Conservation (phyloP, 1,140 invertebrate genomes). For the Drosophila kikkawai region DNA sequence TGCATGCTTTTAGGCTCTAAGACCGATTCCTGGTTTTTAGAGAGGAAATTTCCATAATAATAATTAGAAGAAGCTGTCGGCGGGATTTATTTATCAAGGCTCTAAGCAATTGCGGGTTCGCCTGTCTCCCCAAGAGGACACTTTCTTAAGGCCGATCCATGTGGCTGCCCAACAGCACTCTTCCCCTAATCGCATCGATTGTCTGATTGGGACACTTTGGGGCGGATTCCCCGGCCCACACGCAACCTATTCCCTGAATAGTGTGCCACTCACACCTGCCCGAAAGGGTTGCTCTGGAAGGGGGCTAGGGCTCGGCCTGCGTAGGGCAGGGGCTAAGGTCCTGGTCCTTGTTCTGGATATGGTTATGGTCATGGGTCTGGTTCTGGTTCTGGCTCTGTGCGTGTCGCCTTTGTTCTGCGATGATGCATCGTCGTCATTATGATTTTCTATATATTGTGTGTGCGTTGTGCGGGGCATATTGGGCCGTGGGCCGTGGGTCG, state of each 20-base stretch:
- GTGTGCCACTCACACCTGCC: slow-evolving; percentile 48
- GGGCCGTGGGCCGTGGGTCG: background rate
- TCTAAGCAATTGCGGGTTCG: background rate
- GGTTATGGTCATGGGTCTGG: slow-evolving; percentile 33
- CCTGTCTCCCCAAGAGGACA: background rate
- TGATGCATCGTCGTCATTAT: slow-evolving; percentile 83
- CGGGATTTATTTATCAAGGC: slow-evolving; percentile 32
- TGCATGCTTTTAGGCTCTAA: slow-evolving; percentile 71
- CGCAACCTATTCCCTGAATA: slow-evolving; percentile 13
- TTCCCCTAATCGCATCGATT: slow-evolving; percentile 45
- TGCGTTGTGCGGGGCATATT: slow-evolving; percentile 8
- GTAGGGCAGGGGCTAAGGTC: slow-evolving; percentile 23
- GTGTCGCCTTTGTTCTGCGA: slow-evolving; percentile 79
- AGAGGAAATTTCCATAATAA: slow-evolving; percentile 50
- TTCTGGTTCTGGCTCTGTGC: slow-evolving; percentile 66
- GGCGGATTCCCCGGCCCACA: background rate
- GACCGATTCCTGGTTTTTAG: slow-evolving; percentile 40
- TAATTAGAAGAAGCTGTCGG: slow-evolving; percentile 58
- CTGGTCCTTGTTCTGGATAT: slow-evolving; percentile 16
- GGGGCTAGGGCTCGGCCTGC: slow-evolving; percentile 10
- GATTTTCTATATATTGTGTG: slow-evolving; percentile 72
- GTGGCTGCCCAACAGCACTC: background rate
- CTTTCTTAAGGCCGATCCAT: slow-evolving; percentile 4
- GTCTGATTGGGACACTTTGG: slow-evolving; percentile 31
- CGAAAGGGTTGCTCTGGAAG: slow-evolving; percentile 22